These are phyloP conservation scores for Solen grandis DNA, from an alignment of 1,140 invertebrate genomes.

Conservation along the genomic window DNA sequence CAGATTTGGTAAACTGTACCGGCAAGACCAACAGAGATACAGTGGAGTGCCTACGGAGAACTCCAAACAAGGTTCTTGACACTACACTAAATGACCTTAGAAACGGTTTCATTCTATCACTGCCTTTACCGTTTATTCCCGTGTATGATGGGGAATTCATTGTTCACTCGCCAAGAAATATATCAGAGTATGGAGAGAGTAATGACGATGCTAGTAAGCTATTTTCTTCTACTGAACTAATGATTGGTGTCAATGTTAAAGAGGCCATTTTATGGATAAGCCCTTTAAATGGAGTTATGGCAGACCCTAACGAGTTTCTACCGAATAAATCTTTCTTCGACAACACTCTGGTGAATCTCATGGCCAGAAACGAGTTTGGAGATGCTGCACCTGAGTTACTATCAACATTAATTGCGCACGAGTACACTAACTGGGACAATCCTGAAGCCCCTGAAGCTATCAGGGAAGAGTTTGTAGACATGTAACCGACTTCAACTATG, in stretches of 20 bases:
- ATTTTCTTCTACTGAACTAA: constrained; percentile 34
- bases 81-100: background rate
- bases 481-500: no score
- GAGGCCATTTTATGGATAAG: constrained; percentile 15
- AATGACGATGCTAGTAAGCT: constrained; percentile 3
- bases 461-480: no score
- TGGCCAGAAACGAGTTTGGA: background rate
- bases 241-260: constrained; percentile 10
- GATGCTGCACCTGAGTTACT: no score
- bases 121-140: background rate
- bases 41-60: constrained; percentile 27
- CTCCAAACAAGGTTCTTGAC: background rate
- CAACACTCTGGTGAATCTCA: background rate
- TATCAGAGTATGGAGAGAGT: background rate
- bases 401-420: background rate
- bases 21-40: background rate
- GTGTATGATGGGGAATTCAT: constrained; percentile 34
- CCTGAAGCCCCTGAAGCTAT: background rate
- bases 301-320: background rate
- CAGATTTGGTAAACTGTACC: background rate
- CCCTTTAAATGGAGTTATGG: background rate
- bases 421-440: background rate
- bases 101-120: background rate
- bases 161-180: background rate
- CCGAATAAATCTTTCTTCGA: background rate